A percentile compares a stretch with the other conserved stretches of the same genome.
phyloP scores from a whole-genome alignment of 2,888 invertebrate genomes.

The Asteroscopus sphinx region DNA sequence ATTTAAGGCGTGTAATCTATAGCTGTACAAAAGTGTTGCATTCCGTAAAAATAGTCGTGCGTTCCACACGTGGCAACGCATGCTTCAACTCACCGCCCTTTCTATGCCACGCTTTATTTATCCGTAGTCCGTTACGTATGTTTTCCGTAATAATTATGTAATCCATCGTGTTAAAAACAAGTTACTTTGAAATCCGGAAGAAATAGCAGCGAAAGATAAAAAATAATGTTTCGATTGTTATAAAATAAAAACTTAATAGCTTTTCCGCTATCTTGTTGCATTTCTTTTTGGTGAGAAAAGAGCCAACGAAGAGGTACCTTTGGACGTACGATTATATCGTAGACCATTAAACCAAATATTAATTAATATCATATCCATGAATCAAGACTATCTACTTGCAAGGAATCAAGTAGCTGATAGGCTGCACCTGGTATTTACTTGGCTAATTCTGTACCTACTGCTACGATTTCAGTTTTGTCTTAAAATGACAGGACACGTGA shows the following conservation, averaged over 20 bases:
- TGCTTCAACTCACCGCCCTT: conserved; percentile 61
- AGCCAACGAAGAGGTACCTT: too few species aligned
- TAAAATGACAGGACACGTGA: conserved; percentile 49
- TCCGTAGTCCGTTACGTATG: conserved; percentile 45
- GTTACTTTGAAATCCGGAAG: conserved; percentile 39
- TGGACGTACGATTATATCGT: too few species aligned
- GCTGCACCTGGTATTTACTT: conserved; percentile 1
- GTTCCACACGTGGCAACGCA: conserved; percentile 68
- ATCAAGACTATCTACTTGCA: too few species aligned
- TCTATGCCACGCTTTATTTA: conserved; percentile 63
- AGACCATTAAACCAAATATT: too few species aligned
- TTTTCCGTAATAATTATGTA: conserved; percentile 52
- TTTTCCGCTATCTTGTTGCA: not conserved
- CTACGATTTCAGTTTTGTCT: conserved; percentile 5
- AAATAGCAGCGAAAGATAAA: conserved; percentile 23
- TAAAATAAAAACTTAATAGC: conserved; percentile 10
- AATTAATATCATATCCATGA: too few species aligned
- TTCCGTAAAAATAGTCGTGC: conserved; percentile 73
- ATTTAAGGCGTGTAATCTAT: conserved; percentile 39
- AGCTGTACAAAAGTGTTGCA: conserved; percentile 47
- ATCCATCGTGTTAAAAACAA: conserved; percentile 37
- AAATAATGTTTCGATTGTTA: conserved; percentile 22
- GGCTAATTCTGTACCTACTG: not conserved
- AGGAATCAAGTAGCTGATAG: not conserved
- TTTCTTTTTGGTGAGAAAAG: too few species aligned